Percentiles rank a stretch among this genome's conserved stretches.
These are phyloP conservation scores for Pseudomyrmex sp. DNA, from an alignment of 1,140 invertebrate species.

Conservation along the genomic window DNA sequence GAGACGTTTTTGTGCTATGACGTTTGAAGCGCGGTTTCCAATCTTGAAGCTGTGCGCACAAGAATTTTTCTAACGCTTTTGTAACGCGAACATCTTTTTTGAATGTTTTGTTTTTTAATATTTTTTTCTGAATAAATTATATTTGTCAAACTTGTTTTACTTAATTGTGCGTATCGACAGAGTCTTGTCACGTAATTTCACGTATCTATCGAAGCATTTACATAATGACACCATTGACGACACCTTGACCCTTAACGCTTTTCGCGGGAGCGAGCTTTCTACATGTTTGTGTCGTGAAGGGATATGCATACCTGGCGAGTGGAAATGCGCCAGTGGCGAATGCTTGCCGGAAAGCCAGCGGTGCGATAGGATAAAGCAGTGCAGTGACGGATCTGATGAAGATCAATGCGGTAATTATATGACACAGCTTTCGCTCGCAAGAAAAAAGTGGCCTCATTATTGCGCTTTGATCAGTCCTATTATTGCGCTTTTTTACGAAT, in stretches of 20 bases:
- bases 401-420: slow-evolving; percentile 79
- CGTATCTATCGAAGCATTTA: background rate
- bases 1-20: too few species aligned
- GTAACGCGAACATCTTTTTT: too few species aligned
- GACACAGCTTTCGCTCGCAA: background rate
- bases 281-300: slow-evolving; percentile 82
- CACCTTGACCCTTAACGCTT: slow-evolving; percentile 54
- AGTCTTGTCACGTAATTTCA: background rate
- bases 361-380: slow-evolving; percentile 91
- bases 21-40: too few species aligned
- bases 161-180: background rate
- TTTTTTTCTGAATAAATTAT: background rate
- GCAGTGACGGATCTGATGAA: slow-evolving; percentile 92
- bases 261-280: slow-evolving; percentile 78
- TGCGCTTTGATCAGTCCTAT: background rate
- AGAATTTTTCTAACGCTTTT: too few species aligned
- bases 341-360: slow-evolving; percentile 88
- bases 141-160: background rate
- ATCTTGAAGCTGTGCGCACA: too few species aligned
- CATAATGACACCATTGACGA: slow-evolving; percentile 14
- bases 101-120: too few species aligned
- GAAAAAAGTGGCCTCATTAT: slow-evolving; percentile 54
- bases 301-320: slow-evolving; percentile 79
- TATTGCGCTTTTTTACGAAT: background rate
- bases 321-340: slow-evolving; percentile 86